A percentile compares a stretch with the other conserved stretches of the same genome.
Conservation (phyloP, 2,888 invertebrate genomes). For the Eupeodes latifasciatus region DNA sequence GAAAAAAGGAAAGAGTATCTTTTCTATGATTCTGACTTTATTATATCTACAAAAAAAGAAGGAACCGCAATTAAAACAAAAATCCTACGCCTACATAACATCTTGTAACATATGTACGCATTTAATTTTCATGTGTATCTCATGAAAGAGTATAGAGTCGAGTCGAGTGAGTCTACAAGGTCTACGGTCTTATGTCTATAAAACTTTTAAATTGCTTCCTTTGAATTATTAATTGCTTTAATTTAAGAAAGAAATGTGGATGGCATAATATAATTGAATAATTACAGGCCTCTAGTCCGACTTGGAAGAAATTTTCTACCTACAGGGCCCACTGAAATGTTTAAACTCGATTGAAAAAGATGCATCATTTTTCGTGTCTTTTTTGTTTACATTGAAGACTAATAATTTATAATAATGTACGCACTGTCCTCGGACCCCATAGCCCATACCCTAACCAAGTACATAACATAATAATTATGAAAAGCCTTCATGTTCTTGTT, state of each 20-base stretch:
- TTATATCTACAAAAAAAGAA: constrained; percentile 10
- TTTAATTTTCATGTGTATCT: constrained; percentile 60
- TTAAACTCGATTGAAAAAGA: not conserved
- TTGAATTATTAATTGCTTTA: constrained; percentile 70
- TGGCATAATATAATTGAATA: constrained; percentile 63
- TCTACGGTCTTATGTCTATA: constrained; percentile 27
- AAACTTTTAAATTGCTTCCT: constrained; percentile 67
- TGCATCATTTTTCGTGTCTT: constrained; percentile 24
- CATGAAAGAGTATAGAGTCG: not conserved
- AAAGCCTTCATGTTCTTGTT: constrained; percentile 12
- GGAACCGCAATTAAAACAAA: constrained; percentile 16
- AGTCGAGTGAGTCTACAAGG: constrained; percentile 5
- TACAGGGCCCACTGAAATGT: not conserved
- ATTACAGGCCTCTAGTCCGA: constrained; percentile 27
- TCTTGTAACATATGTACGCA: constrained; percentile 57
- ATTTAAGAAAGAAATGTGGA: constrained; percentile 51
- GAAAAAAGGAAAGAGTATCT: not conserved
- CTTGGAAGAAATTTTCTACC: not conserved
- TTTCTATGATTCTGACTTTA: not conserved
- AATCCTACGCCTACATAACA: constrained; percentile 49
- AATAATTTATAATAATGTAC: constrained; percentile 19
- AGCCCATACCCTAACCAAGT: no score
- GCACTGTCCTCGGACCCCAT: not conserved
- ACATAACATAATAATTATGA: constrained; percentile 5
- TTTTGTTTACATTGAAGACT: constrained; percentile 32